A percentile compares a stretch with the other conserved stretches of the same genome.
Conservation (phyloP, 2,888 invertebrate species). For the Agrotis clavis region DNA sequence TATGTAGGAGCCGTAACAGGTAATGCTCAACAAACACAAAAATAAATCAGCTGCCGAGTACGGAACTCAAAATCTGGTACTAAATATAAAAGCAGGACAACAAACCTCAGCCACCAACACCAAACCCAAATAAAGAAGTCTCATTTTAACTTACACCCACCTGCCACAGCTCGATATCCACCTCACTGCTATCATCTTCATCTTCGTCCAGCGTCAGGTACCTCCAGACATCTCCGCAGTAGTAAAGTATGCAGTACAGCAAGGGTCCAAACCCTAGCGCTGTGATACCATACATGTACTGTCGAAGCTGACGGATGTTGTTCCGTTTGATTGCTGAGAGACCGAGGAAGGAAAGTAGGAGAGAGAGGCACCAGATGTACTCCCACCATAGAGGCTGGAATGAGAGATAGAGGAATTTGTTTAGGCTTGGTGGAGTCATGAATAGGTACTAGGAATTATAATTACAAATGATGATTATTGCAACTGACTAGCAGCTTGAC, state of each 20-base stretch:
- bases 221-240: conserved; percentile 95
- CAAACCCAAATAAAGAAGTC: conserved; percentile 1
- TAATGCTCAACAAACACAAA: no score
- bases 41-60: neutral
- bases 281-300: conserved; percentile 94
- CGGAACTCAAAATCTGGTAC: conserved; percentile 7
- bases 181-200: conserved; percentile 89
- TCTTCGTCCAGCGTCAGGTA: conserved; percentile 92
- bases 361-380: conserved; percentile 97
- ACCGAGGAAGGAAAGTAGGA: conserved; percentile 96
- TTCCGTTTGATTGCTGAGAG: conserved; percentile 97
- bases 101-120: conserved; percentile 19
- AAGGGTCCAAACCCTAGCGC: conserved; percentile 95
- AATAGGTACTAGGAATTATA: neutral
- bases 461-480: no score
- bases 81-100: conserved; percentile 12
- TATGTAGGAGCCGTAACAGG: no score
- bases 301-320: conserved; percentile 94
- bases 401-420: neutral
- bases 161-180: conserved; percentile 95
- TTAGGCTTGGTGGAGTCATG: neutral
- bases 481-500: no score
- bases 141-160: conserved; percentile 83
- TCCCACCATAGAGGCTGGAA: conserved; percentile 97
- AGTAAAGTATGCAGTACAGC: conserved; percentile 95